Conservation (phyloP, 92 coral and sea anemone species). For the Zoanthus sansibaricus region DNA sequence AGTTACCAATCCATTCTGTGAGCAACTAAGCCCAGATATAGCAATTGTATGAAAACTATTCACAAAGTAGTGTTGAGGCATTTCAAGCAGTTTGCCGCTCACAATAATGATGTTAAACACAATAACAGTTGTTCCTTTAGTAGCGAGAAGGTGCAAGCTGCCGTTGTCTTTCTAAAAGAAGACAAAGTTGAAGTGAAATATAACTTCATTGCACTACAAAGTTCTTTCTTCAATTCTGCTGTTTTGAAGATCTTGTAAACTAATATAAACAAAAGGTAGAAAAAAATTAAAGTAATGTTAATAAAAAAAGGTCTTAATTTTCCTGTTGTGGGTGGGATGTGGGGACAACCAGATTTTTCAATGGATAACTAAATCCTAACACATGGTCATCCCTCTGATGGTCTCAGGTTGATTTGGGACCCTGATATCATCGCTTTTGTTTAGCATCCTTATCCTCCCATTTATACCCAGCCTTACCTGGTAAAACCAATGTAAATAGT, state of each 20-base stretch:
- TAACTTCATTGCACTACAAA: not conserved
- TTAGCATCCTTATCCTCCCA: not conserved
- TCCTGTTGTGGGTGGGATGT: no score
- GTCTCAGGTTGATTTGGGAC: no score
- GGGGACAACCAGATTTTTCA: no score
- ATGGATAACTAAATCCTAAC: no score
- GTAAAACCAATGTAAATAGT: slow-evolving; percentile 21
- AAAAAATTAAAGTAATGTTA: no score
- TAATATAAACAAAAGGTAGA: no score
- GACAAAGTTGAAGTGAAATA: not conserved
- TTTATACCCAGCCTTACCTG: slow-evolving; percentile 11
- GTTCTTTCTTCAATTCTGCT: no score
- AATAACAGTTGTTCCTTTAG: slow-evolving; percentile 33
- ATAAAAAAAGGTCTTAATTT: no score
- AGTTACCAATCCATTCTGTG: slow-evolving; percentile 57
- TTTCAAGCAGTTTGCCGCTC: slow-evolving; percentile 14
- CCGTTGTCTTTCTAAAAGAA: slow-evolving; percentile 2
- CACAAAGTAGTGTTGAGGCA: slow-evolving; percentile 43
- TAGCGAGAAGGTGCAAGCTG: slow-evolving; percentile 20
- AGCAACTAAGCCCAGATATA: slow-evolving; percentile 65
- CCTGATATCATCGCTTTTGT: not conserved
- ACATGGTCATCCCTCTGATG: no score
- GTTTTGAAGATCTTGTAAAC: no score
- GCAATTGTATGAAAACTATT: slow-evolving; percentile 66
- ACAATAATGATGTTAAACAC: slow-evolving; percentile 14